A percentile compares a stretch with the other conserved stretches of the same genome.
phyloP scores from a whole-genome alignment of 2,888 invertebrate species.

The Scaptomyza polygonia region DNA sequence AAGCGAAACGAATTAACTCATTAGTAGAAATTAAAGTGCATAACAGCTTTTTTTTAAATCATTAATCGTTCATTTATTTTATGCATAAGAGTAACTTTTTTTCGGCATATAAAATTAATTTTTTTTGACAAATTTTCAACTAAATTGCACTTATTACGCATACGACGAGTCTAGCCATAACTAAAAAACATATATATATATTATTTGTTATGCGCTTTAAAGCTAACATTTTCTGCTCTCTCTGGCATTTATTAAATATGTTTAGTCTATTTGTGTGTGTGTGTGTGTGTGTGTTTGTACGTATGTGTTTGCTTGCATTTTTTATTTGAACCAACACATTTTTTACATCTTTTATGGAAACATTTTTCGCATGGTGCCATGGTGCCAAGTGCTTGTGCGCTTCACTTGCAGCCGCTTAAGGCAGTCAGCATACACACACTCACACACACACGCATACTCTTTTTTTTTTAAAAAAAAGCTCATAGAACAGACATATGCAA shows the following conservation, averaged over 20 bases:
- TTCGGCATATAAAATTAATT: neutral
- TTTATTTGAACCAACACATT: conserved; percentile 57
- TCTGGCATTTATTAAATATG: conserved; percentile 2
- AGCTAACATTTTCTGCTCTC: conserved; percentile 7
- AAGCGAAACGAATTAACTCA: too few relatives aligned
- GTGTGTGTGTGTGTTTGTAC: conserved; percentile 2
- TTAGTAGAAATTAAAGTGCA: too few relatives aligned
- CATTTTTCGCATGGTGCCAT: conserved; percentile 59
- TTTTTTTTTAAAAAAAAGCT: conserved; percentile 1
- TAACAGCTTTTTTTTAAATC: too few relatives aligned
- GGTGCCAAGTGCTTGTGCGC: conserved; percentile 67
- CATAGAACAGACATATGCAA: conserved; percentile 63
- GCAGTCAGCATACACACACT: conserved; percentile 35
- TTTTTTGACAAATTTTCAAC: neutral
- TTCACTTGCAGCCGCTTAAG: conserved; percentile 70
- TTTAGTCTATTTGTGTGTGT: conserved; percentile 12
- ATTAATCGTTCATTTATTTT: neutral
- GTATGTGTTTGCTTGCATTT: conserved; percentile 31
- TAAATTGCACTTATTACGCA: conserved; percentile 3
- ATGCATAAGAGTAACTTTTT: neutral
- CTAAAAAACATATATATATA: conserved; percentile 6
- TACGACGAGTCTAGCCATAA: conserved; percentile 11
- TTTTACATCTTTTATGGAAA: conserved; percentile 52
- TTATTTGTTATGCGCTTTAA: conserved; percentile 14
- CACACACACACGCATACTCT: neutral